phyloP scores from a whole-genome alignment of 2,113 vertebrate genomes.

The Gobius niger region DNA sequence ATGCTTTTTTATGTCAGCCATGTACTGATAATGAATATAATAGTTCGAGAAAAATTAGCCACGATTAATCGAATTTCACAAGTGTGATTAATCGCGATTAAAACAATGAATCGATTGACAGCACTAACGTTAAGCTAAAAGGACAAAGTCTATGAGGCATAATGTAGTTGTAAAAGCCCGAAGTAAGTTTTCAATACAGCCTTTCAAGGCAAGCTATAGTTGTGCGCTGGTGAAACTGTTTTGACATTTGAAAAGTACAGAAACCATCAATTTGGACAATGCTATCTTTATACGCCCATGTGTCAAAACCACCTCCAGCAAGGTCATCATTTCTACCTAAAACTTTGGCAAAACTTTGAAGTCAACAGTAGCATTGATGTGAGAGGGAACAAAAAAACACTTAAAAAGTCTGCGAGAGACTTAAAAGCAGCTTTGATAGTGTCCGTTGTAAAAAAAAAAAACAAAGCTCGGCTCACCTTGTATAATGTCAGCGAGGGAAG shows the following conservation, averaged over 20 bases:
- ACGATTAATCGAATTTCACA: too few relatives aligned
- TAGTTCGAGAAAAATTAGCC: too few relatives aligned
- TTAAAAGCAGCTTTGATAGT: neutral
- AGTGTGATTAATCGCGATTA: too few relatives aligned
- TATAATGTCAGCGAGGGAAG: conserved; percentile 10
- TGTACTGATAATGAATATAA: too few relatives aligned
- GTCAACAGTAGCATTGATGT: neutral
- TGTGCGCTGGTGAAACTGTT: too few relatives aligned
- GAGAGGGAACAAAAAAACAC: neutral
- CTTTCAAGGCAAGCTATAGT: too few relatives aligned
- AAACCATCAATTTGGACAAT: neutral
- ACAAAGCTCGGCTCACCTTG: conserved; percentile 37
- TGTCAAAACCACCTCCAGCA: conserved; percentile 3
- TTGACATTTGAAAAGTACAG: neutral
- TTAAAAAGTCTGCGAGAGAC: neutral
- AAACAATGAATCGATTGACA: too few relatives aligned
- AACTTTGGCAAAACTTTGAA: neutral
- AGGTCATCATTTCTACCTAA: neutral
- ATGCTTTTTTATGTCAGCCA: too few relatives aligned
- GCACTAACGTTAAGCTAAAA: too few relatives aligned
- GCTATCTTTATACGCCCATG: neutral
- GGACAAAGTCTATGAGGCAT: too few relatives aligned
- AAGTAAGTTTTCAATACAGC: neutral
- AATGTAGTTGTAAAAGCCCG: too few relatives aligned
- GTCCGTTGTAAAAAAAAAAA: neutral